Conservation (phyloP, 1,140 invertebrate species). For the Hestina assimilis region DNA sequence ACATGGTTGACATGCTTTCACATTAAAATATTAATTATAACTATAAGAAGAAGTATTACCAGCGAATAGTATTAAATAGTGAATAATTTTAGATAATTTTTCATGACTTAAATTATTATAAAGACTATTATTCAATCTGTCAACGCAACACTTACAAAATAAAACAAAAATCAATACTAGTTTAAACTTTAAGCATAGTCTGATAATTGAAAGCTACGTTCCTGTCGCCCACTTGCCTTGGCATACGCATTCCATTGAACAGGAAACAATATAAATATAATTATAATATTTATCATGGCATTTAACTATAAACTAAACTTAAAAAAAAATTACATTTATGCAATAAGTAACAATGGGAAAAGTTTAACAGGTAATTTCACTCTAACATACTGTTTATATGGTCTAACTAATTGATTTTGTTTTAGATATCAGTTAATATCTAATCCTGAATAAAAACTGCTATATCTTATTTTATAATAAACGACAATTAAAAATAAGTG, state of each 20-base stretch:
- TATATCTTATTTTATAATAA: too few relatives aligned
- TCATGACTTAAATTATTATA: too few relatives aligned
- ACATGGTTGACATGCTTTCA: not conserved
- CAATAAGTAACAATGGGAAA: too few relatives aligned
- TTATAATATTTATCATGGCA: conserved; percentile 6
- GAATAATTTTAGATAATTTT: too few relatives aligned
- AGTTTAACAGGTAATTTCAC: too few relatives aligned
- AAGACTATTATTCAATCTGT: not conserved
- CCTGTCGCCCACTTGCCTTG: conserved; percentile 48
- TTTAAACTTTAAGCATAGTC: not conserved
- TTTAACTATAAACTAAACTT: not conserved
- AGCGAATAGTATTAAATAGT: too few relatives aligned
- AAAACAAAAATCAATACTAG: conserved; percentile 2
- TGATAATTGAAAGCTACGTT: conserved; percentile 9
- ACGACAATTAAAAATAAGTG: too few relatives aligned
- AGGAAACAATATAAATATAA: conserved; percentile 37
- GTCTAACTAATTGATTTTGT: too few relatives aligned
- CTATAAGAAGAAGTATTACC: too few relatives aligned
- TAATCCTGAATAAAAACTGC: too few relatives aligned
- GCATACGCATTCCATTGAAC: conserved; percentile 48
- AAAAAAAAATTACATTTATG: not conserved
- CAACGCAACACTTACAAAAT: not conserved
- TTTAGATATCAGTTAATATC: too few relatives aligned
- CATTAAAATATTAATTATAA: not conserved
- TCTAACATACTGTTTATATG: too few relatives aligned